These are phyloP conservation scores for Troglohyphantes excavatus DNA, from an alignment of 2,888 invertebrate genomes.

Conservation along the genomic window DNA sequence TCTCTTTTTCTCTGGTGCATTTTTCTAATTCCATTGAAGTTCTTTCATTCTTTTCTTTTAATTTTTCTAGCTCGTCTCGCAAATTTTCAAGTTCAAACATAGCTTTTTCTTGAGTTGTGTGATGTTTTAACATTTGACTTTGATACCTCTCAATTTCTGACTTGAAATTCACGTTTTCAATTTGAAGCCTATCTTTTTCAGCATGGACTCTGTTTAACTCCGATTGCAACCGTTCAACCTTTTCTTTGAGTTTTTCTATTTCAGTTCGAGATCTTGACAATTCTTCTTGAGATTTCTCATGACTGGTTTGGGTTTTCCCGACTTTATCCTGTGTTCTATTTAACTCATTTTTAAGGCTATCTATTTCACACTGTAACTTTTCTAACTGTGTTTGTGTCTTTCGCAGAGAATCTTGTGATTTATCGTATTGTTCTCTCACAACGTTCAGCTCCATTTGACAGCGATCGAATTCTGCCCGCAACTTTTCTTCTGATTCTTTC, in stretches of 20 bases:
- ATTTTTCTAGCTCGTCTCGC: slow-evolving; percentile 76
- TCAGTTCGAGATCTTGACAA: slow-evolving; percentile 93
- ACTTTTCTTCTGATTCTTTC: slow-evolving; percentile 95
- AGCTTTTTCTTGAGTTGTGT: slow-evolving; percentile 83
- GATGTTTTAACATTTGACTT: slow-evolving; percentile 89
- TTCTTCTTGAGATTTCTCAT: slow-evolving; percentile 95
- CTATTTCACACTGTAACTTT: slow-evolving; percentile 81
- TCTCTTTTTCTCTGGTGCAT: slow-evolving; percentile 76
- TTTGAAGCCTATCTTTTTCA: slow-evolving; percentile 88
- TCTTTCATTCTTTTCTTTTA: slow-evolving; percentile 76
- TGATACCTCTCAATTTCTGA: slow-evolving; percentile 90
- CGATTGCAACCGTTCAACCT: slow-evolving; percentile 90
- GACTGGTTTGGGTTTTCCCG: slow-evolving; percentile 91
- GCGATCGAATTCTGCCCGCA: slow-evolving; percentile 91
- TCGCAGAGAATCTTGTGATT: slow-evolving; percentile 91
- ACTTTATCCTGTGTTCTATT: slow-evolving; percentile 93
- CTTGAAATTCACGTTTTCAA: slow-evolving; percentile 89
- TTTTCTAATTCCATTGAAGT: slow-evolving; percentile 72
- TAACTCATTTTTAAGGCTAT: slow-evolving; percentile 86
- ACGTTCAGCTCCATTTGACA: slow-evolving; percentile 91
- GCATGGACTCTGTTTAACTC: slow-evolving; percentile 85
- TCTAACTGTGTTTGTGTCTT: slow-evolving; percentile 84
- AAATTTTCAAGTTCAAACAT: slow-evolving; percentile 79
- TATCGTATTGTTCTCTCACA: slow-evolving; percentile 93
- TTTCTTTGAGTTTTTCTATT: slow-evolving; percentile 94